phyloP scores from a whole-genome alignment of 2,113 vertebrate species.

The Campylorhamphus procurvoides region DNA sequence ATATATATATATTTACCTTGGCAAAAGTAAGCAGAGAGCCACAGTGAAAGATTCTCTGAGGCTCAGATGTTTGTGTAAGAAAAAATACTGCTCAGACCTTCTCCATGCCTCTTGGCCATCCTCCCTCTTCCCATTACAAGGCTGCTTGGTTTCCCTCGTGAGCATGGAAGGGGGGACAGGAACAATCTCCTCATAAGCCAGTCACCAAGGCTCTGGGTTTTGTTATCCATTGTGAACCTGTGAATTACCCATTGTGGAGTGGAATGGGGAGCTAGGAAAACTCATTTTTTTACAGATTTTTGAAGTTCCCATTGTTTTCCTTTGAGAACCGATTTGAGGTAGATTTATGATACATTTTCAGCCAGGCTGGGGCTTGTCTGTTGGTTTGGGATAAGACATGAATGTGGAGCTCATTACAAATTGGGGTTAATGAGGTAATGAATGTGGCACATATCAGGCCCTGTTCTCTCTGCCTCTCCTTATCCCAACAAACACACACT shows the following conservation, averaged over 20 bases:
- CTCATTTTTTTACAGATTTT: neutral
- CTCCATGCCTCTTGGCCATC: neutral
- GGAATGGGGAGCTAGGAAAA: neutral
- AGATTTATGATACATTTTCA: neutral
- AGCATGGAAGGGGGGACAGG: neutral
- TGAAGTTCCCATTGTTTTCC: neutral
- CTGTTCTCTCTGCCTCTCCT: neutral
- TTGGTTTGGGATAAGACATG: neutral
- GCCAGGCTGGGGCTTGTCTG: neutral
- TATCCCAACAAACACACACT: neutral
- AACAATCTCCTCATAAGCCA: neutral
- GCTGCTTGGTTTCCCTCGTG: neutral
- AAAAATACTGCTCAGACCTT: neutral
- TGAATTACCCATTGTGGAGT: neutral
- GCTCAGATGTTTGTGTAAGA: neutral
- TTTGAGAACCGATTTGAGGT: neutral
- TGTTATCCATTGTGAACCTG: neutral
- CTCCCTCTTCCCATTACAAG: neutral
- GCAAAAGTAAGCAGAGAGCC: neutral
- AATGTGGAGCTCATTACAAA: neutral
- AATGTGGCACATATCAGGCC: neutral
- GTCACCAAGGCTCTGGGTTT: neutral
- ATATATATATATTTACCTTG: neutral
- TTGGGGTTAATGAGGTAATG: neutral
- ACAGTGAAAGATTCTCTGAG: neutral